A percentile compares a stretch with the other conserved stretches of the same genome.
Evolutionary conservation across 2,888 invertebrate species (phyloP).

Genomic region (Chrysolina haemoptera): DNA sequence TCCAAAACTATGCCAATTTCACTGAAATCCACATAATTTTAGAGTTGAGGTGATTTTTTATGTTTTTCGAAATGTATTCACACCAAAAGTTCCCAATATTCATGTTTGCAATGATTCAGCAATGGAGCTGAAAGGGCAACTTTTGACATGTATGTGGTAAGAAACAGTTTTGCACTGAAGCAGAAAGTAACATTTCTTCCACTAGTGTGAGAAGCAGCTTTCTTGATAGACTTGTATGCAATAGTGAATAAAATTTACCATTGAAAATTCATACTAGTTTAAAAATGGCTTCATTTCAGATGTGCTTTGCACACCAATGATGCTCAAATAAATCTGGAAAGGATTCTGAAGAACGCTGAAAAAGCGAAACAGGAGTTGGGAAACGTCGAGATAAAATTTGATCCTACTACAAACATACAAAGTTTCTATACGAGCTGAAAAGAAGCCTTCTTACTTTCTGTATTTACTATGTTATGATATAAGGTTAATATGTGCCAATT

Average conservation of each 20-base stretch:
- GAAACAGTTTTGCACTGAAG: too few species aligned
- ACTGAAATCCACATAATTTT: too few species aligned
- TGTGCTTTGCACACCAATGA: constrained; percentile 63
- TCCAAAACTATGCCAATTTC: too few species aligned
- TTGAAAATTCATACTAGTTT: background rate
- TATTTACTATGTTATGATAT: background rate
- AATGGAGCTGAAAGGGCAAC: too few species aligned
- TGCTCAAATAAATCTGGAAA: constrained; percentile 57
- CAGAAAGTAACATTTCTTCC: too few species aligned
- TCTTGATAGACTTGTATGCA: background rate
- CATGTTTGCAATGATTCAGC: too few species aligned
- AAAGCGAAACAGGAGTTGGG: constrained; percentile 63
- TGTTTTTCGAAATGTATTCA: too few species aligned
- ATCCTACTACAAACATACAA: constrained; percentile 58
- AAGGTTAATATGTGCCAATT: constrained; percentile 5
- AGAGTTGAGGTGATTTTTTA: too few species aligned
- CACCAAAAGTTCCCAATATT: too few species aligned
- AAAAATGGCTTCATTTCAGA: constrained; percentile 45
- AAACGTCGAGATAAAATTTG: constrained; percentile 61
- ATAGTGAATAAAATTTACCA: too few species aligned
- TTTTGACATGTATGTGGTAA: too few species aligned
- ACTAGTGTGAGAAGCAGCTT: too few species aligned
- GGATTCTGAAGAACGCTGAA: constrained; percentile 58
- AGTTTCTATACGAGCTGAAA: constrained; percentile 39
- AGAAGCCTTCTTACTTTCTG: background rate